A percentile compares a stretch with the other conserved stretches of the same genome.
Evolutionary conservation across 2,113 vertebrate genomes (phyloP).

Genomic region (Procavia capensis): DNA sequence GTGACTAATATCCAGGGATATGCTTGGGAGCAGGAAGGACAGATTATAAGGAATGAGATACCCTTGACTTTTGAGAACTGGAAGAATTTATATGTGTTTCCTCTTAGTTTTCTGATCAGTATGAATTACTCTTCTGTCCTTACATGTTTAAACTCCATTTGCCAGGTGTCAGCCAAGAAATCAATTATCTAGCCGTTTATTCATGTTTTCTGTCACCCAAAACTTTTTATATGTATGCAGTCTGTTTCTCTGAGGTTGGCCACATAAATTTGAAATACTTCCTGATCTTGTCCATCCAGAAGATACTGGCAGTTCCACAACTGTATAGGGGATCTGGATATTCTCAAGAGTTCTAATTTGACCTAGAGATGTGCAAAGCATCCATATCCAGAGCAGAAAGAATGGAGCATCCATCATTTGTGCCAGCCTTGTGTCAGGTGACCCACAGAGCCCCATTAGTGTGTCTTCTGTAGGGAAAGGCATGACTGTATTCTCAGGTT

Average conservation of each 20-base stretch:
- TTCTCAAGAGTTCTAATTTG: constrained; percentile 48
- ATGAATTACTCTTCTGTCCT: constrained; percentile 47
- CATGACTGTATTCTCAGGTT: constrained; percentile 63
- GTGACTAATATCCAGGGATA: background rate
- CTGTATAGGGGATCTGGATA: background rate
- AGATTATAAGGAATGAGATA: background rate
- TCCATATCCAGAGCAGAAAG: constrained; percentile 47
- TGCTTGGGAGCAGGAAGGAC: background rate
- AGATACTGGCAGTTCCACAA: constrained; percentile 42
- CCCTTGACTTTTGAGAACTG: background rate
- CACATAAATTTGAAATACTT: constrained; percentile 49
- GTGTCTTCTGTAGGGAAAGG: constrained; percentile 5
- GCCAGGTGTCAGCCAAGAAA: constrained; percentile 48
- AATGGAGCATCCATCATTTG: background rate
- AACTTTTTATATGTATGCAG: constrained; percentile 34
- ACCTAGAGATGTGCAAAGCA: background rate
- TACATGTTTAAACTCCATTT: constrained; percentile 63
- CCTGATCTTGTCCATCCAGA: constrained; percentile 45
- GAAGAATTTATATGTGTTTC: background rate
- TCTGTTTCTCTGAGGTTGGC: constrained; percentile 41
- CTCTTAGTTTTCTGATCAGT: constrained; percentile 42
- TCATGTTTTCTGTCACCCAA: constrained; percentile 45
- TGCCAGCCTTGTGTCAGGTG: background rate
- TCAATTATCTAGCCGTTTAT: constrained; percentile 44
- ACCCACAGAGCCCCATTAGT: constrained; percentile 53